phyloP scores from a whole-genome alignment of 2,113 vertebrate species.

The Oncorhynchus tshawytscha region DNA sequence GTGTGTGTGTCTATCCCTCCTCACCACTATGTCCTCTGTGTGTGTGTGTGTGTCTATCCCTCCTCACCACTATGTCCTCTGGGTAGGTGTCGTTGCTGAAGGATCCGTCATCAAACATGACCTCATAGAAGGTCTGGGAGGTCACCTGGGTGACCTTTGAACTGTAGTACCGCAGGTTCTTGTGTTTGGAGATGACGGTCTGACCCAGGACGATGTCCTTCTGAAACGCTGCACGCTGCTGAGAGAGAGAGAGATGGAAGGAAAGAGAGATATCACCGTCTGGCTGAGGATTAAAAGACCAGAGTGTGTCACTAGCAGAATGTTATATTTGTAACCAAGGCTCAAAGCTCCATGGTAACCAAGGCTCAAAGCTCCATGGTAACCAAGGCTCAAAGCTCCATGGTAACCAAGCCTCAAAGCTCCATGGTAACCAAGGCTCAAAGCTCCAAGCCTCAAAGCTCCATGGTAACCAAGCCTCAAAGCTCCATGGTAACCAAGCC shows the following conservation, averaged over 20 bases:
- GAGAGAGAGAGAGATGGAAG: background rate
- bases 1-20: constrained; percentile 33
- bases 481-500: constrained; percentile 31
- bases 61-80: constrained; percentile 91
- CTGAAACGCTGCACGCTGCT: constrained; percentile 70
- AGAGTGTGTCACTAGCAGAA: too few species aligned
- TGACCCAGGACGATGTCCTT: constrained; percentile 84
- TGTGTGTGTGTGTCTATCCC: constrained; percentile 45
- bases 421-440: too few species aligned
- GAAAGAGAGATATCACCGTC: too few species aligned
- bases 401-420: too few species aligned
- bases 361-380: too few species aligned
- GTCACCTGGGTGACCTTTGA: constrained; percentile 84
- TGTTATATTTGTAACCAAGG: too few species aligned
- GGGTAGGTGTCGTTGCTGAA: constrained; percentile 95
- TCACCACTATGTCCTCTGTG: constrained; percentile 93
- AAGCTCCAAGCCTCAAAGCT: too few species aligned
- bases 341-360: too few species aligned
- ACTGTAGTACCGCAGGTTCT: constrained; percentile 93
- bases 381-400: too few species aligned
- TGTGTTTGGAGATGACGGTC: constrained; percentile 92
- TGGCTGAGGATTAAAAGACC: too few species aligned
- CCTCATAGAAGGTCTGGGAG: constrained; percentile 93
- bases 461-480: too few species aligned
- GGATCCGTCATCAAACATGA: constrained; percentile 95